Percentiles rank a stretch among this genome's conserved stretches.
phyloP scores from a whole-genome alignment of 1,140 invertebrate genomes.

The Hyles vespertilio region DNA sequence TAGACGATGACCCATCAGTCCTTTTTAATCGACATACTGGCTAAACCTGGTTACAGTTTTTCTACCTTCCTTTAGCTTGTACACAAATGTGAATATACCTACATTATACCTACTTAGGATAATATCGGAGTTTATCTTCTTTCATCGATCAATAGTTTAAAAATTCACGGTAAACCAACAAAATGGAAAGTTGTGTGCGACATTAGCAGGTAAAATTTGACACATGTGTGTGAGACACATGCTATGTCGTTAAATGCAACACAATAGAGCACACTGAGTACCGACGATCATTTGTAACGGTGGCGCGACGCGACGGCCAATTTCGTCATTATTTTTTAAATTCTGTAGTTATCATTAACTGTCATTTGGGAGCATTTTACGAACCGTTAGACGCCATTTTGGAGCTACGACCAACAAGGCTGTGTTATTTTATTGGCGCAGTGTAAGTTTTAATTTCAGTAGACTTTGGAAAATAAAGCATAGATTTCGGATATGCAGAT shows the following conservation, averaged over 20 bases:
- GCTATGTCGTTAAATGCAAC: slow-evolving; percentile 31
- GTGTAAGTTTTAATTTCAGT: not conserved
- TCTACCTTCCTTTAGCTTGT: too few species aligned
- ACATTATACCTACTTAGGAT: too few species aligned
- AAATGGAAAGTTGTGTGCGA: too few species aligned
- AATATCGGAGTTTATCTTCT: too few species aligned
- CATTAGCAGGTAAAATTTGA: not conserved
- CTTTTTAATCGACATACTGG: too few species aligned
- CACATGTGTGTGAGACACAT: not conserved
- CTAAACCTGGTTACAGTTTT: too few species aligned
- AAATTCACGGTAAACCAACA: too few species aligned
- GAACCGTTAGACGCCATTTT: slow-evolving; percentile 41
- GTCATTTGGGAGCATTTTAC: slow-evolving; percentile 58
- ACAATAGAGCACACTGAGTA: slow-evolving; percentile 50
- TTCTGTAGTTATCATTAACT: slow-evolving; percentile 52
- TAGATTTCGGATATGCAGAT: too few species aligned
- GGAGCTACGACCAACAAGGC: slow-evolving; percentile 15
- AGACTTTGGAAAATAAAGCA: too few species aligned
- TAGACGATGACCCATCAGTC: too few species aligned
- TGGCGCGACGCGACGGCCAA: slow-evolving; percentile 34
- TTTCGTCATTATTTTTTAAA: slow-evolving; percentile 47
- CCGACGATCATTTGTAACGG: slow-evolving; percentile 33
- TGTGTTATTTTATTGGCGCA: slow-evolving; percentile 17
- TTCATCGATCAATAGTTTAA: too few species aligned
- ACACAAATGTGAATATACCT: too few species aligned